Conservation (phyloP, 2,797 vertebrate genomes). For the Setipinna tenuifilis region DNA sequence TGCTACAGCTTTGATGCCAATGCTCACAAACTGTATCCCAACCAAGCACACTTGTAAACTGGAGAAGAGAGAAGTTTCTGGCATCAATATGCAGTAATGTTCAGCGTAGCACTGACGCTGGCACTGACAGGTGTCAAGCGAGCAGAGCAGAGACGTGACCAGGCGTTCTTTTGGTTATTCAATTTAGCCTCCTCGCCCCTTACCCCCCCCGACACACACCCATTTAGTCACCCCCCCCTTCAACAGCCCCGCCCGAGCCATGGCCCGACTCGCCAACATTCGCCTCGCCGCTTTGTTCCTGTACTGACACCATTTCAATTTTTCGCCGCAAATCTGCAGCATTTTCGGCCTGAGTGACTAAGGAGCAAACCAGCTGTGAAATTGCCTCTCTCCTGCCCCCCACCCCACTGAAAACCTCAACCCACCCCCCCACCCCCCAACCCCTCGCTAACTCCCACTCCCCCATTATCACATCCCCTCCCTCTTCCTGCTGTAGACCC, state of each 20-base stretch:
- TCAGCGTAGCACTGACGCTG: slow-evolving; percentile 54
- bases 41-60: too few species aligned
- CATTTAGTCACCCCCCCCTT: slow-evolving; percentile 65
- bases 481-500: not conserved
- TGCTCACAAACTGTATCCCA: too few species aligned
- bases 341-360: slow-evolving; percentile 99
- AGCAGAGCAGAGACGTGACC: slow-evolving; percentile 95
- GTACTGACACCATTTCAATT: slow-evolving; percentile 99
- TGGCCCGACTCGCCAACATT: slow-evolving; percentile 67
- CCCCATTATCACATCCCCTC: slow-evolving; percentile 58
- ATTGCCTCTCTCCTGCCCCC: slow-evolving; percentile 97
- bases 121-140: slow-evolving; percentile 88
- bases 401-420: slow-evolving; percentile 86
- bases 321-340: slow-evolving; percentile 98
- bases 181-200: slow-evolving; percentile 92
- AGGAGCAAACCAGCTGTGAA: slow-evolving; percentile 99
- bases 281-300: slow-evolving; percentile 98
- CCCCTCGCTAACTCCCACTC: slow-evolving; percentile 74
- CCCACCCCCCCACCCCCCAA: slow-evolving; percentile 67
- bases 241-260: slow-evolving; percentile 57
- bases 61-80: too few species aligned
- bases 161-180: slow-evolving; percentile 87
- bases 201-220: slow-evolving; percentile 59
- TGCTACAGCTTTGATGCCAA: too few species aligned
- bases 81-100: slow-evolving; percentile 57